Base-by-base conservation (phyloP, 2,797 vertebrate genomes). In the Heliangelus exortis region DNA sequence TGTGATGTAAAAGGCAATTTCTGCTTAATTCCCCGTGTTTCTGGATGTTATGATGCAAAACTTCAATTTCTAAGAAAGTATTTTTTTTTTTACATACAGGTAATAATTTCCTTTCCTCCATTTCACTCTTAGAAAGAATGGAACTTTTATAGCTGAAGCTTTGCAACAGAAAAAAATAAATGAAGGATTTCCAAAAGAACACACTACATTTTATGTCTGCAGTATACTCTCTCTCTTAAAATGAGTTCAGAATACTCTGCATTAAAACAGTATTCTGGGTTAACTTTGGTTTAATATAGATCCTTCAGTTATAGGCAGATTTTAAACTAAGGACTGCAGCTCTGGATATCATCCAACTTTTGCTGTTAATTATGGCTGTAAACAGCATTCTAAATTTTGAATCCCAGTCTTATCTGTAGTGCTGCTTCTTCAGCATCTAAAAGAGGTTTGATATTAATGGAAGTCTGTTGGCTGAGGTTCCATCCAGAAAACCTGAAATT, bases 351-450 rank as follows among this genome's bases (percentile, higher is more conserved):
- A 61, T 94, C 92, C 92, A 95, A 15, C n/a, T 90, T 89, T 72
- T 85, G 39, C 80, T 84, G 84, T 89, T 90, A 95, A 90, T 95
- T 96, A 83, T 90, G 62, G 76, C 66, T 92, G 48, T 93, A 92
- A 90, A 92, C 66, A 91, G 85, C 7, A 3, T 94, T 93, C 93
- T 95, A 90, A 93, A 92, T 95, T 96, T 90, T 95, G 86, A 89
- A 68, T 95, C 65, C 94, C 71, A 61, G 53, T 93, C 36, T 1
- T 89, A 92, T 82, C 86, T 93, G 34, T 89, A 61, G 54, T 89
- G 61, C 57, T 89, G 16, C 26, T 90, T 72, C 54, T 80, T 80
- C 57, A 36, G 47, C 87, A 69, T 77, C 72, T 92, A n/a, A 89
- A 92, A 90, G 61, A 90, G n/a, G 11, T 78, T 77, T 90, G 53